Percentiles rank a stretch among this genome's conserved stretches.
phyloP scores from a whole-genome alignment of 2,113 vertebrate species.

The Taxidea taxus region DNA sequence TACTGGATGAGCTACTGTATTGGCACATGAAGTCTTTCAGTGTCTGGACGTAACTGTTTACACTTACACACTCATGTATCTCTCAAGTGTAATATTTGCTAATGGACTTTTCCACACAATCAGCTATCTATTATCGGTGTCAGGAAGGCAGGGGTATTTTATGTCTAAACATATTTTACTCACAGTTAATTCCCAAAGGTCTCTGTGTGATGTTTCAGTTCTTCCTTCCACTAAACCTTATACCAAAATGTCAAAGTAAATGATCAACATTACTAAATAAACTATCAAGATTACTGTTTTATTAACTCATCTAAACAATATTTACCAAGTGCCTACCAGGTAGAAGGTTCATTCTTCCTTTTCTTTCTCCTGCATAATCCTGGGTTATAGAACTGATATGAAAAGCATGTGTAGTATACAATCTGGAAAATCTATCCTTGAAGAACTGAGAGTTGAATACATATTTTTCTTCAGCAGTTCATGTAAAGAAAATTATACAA shows the following conservation, averaged over 20 bases:
- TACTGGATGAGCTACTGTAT: not conserved
- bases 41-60: not conserved
- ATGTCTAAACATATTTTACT: conserved; percentile 36
- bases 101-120: conserved; percentile 16
- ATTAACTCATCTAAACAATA: conserved; percentile 11
- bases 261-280: conserved; percentile 19
- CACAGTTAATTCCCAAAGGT: conserved; percentile 15
- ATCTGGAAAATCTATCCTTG: not conserved
- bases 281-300: conserved; percentile 12
- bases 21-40: conserved; percentile 3
- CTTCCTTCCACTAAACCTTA: conserved; percentile 10
- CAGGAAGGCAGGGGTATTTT: conserved; percentile 4
- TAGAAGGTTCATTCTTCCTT: not conserved
- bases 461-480: not conserved
- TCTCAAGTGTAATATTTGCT: conserved; percentile 31
- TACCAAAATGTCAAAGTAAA: conserved; percentile 35
- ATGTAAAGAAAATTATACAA: not conserved
- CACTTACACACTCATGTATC: not conserved
- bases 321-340: not conserved
- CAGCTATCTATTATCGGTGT: conserved; percentile 17
- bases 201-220: not conserved
- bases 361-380: not conserved
- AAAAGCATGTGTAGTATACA: not conserved
- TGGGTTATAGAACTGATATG: not conserved
- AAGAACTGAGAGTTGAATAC: conserved; percentile 12